Percentiles rank a stretch among this genome's conserved stretches.
These are phyloP conservation scores for Cirrhinus molitorella DNA, from an alignment of 2,797 vertebrate species.

Conservation along the genomic window DNA sequence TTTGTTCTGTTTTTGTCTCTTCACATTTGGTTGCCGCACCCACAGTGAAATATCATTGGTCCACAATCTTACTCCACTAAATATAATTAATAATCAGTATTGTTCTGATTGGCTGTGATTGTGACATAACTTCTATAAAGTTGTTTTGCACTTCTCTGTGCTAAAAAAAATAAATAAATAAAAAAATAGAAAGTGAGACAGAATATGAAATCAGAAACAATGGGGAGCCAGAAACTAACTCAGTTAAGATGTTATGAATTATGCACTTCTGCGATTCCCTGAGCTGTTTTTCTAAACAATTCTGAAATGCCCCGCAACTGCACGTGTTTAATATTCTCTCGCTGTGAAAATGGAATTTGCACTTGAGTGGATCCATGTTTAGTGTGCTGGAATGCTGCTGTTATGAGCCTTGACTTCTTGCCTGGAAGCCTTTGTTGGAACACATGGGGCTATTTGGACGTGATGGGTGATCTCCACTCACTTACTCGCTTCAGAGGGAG, in stretches of 20 bases:
- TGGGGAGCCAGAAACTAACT: not conserved
- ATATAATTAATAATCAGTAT: not conserved
- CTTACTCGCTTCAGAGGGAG: constrained; percentile 44
- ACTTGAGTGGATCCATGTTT: constrained; percentile 43
- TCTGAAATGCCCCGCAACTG: not conserved
- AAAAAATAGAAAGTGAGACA: not conserved
- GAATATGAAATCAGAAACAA: constrained; percentile 24
- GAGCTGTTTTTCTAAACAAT: constrained; percentile 14
- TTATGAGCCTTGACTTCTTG: constrained; percentile 52
- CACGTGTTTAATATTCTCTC: constrained; percentile 46
- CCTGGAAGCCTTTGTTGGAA: constrained; percentile 42
- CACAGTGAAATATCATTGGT: constrained; percentile 13
- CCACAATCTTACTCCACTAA: not conserved
- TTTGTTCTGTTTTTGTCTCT: not conserved
- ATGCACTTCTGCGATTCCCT: constrained; percentile 17
- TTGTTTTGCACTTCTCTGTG: not conserved
- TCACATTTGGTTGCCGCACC: not conserved
- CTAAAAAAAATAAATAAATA: not conserved
- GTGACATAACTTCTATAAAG: not conserved
- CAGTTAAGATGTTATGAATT: constrained; percentile 24
- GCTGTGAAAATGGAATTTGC: constrained; percentile 37
- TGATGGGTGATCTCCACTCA: constrained; percentile 43
- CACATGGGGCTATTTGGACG: constrained; percentile 36
- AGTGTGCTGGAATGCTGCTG: constrained; percentile 19
- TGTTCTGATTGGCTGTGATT: not conserved